A percentile compares a stretch with the other conserved stretches of the same genome.
Evolutionary conservation across 2,113 vertebrate species (phyloP).

Genomic region (Clarias batrachus): DNA sequence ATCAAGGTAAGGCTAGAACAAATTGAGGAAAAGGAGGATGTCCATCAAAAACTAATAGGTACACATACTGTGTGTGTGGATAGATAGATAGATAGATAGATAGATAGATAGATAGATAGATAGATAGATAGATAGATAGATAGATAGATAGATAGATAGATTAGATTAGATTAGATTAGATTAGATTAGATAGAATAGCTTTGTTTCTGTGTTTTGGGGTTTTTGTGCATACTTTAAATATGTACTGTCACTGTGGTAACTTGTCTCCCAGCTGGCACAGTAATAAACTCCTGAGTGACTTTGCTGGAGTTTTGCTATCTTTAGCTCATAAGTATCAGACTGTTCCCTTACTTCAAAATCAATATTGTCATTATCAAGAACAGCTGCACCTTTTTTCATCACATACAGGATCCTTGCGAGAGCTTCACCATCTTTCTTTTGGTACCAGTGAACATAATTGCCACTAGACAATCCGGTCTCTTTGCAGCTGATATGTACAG

Average conservation of each 20-base stretch:
- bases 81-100: too few relatives aligned
- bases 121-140: too few relatives aligned
- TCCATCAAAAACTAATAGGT: too few relatives aligned
- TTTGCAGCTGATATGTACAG: neutral
- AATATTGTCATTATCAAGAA: neutral
- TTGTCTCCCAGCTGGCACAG: conserved; percentile 43
- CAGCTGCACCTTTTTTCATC: neutral
- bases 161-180: too few relatives aligned
- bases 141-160: too few relatives aligned
- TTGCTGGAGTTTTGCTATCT: neutral
- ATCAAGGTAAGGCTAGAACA: too few relatives aligned
- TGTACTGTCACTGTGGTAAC: conserved; percentile 25
- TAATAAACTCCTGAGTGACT: conserved; percentile 33
- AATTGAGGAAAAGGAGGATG: too few relatives aligned
- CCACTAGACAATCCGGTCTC: neutral
- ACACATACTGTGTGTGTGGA: too few relatives aligned
- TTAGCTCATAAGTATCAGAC: neutral
- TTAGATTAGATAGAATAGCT: too few relatives aligned
- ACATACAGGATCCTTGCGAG: neutral
- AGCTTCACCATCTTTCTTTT: neutral
- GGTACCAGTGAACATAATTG: neutral
- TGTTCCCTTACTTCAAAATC: neutral
- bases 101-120: too few relatives aligned
- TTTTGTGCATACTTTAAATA: conserved; percentile 29
- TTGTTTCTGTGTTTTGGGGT: neutral